Conservation (phyloP, 1,140 invertebrate species). For the Hyposmocoma kahamanoa region DNA sequence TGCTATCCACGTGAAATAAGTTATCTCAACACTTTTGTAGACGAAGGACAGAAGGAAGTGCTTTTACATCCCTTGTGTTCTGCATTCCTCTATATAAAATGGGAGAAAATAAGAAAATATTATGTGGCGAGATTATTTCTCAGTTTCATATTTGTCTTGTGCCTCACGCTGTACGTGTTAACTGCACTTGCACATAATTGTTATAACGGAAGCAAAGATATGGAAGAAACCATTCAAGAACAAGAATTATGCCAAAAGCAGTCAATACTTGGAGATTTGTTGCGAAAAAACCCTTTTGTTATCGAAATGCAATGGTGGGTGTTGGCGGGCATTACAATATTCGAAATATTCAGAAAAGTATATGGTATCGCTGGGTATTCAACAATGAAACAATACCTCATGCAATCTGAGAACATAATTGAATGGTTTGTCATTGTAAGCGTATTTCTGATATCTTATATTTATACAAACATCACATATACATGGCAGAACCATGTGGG, state of each 20-base stretch:
- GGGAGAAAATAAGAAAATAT: constrained; percentile 92
- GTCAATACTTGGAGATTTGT: constrained; percentile 81
- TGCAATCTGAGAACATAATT: constrained; percentile 87
- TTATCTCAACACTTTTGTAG: constrained; percentile 87
- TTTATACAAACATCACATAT: constrained; percentile 84
- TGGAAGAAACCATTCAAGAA: constrained; percentile 80
- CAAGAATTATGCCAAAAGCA: constrained; percentile 83
- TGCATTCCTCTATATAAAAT: constrained; percentile 88
- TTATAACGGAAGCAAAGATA: constrained; percentile 83
- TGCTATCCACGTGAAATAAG: constrained; percentile 86
- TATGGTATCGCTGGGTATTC: constrained; percentile 85
- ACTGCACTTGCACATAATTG: constrained; percentile 85
- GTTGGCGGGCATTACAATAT: constrained; percentile 80
- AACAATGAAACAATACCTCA: constrained; percentile 84
- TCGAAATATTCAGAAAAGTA: constrained; percentile 84
- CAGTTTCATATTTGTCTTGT: constrained; percentile 85
- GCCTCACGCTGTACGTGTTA: constrained; percentile 84
- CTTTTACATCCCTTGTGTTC: constrained; percentile 87
- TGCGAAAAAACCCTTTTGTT: constrained; percentile 81
- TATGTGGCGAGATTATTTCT: constrained; percentile 86
- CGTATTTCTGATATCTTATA: constrained; percentile 86
- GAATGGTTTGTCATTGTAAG: constrained; percentile 89
- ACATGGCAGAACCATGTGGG: constrained; percentile 88
- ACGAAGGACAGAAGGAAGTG: constrained; percentile 88
- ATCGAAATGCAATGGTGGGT: constrained; percentile 87